Evolutionary conservation across 2,888 invertebrate species (phyloP).

Genomic region (Diarsia dahlii): DNA sequence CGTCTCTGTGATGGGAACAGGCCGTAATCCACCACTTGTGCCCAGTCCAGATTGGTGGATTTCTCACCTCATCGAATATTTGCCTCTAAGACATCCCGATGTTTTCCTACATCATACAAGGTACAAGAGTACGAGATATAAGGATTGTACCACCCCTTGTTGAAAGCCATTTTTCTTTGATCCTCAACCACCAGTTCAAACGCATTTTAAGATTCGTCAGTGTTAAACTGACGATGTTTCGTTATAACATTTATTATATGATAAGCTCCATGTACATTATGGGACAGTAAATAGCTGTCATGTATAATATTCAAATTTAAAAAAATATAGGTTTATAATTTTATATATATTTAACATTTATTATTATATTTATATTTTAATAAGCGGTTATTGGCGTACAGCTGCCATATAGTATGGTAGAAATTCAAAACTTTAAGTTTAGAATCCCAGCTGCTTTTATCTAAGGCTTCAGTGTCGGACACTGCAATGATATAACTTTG

Average conservation of each 20-base stretch:
- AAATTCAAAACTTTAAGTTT: constrained; percentile 5
- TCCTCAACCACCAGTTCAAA: neutral
- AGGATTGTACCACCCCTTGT: neutral
- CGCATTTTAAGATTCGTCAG: neutral
- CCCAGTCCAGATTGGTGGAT: neutral
- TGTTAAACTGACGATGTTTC: neutral
- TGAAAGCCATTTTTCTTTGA: neutral
- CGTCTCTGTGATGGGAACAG: neutral
- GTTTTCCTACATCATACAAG: neutral
- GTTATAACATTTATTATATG: neutral
- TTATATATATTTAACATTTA: neutral
- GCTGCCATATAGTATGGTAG: neutral
- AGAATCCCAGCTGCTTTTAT: neutral
- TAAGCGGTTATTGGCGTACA: neutral
- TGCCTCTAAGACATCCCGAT: neutral
- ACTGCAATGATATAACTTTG: neutral
- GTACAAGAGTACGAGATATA: neutral
- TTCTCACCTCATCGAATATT: neutral
- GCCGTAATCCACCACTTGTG: neutral
- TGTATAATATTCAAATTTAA: neutral
- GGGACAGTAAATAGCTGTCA: neutral
- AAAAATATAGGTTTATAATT: neutral
- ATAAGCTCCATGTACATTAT: neutral
- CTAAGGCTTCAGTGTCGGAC: constrained; percentile 8
- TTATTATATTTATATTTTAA: neutral